phyloP scores from a whole-genome alignment of 2,888 invertebrate species.

The Dicyrtoma fusca region DNA sequence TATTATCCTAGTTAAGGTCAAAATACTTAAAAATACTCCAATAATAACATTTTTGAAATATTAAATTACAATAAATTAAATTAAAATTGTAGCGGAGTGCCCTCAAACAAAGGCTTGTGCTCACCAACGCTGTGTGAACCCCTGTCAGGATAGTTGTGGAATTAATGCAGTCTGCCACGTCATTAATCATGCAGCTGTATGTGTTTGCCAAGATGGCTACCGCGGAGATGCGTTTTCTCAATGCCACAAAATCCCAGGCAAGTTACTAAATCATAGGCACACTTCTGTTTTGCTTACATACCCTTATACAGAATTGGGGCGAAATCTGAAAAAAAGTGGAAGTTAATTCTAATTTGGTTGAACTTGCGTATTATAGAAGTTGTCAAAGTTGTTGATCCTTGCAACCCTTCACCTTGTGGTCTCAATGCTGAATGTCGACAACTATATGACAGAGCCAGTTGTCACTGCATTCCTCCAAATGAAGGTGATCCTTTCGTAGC shows the following conservation, averaged over 20 bases:
- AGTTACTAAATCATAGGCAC: too few relatives aligned
- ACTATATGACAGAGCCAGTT: constrained; percentile 63
- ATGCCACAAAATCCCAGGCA: constrained; percentile 42
- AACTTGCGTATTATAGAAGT: neutral
- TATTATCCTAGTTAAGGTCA: too few relatives aligned
- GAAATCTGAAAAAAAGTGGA: neutral
- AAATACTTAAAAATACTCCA: too few relatives aligned
- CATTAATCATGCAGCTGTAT: constrained; percentile 74
- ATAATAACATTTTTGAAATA: too few relatives aligned
- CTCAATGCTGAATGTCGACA: constrained; percentile 39
- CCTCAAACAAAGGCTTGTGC: constrained; percentile 80
- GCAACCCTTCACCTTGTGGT: constrained; percentile 63
- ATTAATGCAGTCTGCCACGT: constrained; percentile 80
- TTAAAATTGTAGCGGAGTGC: constrained; percentile 78
- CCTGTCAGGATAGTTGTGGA: constrained; percentile 71
- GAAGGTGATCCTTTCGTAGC: constrained; percentile 86
- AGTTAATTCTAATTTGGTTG: neutral
- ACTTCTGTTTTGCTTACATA: too few relatives aligned
- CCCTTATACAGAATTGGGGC: neutral
- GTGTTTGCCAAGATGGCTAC: constrained; percentile 68
- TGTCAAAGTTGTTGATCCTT: constrained; percentile 57
- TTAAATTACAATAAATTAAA: too few relatives aligned
- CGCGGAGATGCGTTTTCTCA: constrained; percentile 65
- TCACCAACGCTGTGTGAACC: constrained; percentile 72
- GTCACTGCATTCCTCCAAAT: constrained; percentile 83